Evolutionary conservation across 2,888 invertebrate species (phyloP).

Genomic region (Pandemis corylana): DNA sequence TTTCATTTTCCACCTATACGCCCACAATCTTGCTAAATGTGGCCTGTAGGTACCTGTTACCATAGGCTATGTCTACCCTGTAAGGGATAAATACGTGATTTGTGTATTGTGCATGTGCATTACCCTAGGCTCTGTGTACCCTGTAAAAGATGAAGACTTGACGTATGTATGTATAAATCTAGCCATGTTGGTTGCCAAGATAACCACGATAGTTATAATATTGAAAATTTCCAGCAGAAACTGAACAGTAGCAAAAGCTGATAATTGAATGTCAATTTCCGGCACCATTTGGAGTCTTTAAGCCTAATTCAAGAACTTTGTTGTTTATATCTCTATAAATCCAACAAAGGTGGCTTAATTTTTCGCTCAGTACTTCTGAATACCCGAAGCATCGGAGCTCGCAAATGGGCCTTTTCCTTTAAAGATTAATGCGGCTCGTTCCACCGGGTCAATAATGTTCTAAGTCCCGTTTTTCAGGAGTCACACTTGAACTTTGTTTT

Average conservation of each 20-base stretch:
- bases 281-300: background rate
- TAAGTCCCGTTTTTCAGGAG: background rate
- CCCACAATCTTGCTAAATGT: no score
- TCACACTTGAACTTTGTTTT: background rate
- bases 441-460: background rate
- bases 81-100: no score
- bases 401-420: background rate
- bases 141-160: no score
- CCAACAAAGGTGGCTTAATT: constrained; percentile 4
- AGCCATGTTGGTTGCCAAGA: no score
- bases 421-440: constrained; percentile 5
- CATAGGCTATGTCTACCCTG: no score
- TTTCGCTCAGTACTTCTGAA: constrained; percentile 13
- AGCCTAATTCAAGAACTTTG: background rate
- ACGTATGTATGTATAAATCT: no score
- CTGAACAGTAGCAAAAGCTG: background rate
- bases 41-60: no score
- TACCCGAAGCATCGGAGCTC: background rate
- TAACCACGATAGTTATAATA: no score
- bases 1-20: no score
- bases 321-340: constrained; percentile 4
- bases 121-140: no score
- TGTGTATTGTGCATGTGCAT: no score
- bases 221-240: background rate
- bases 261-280: background rate